phyloP scores from a whole-genome alignment of 2,888 invertebrate species.

The Stictocephala bisonia region DNA sequence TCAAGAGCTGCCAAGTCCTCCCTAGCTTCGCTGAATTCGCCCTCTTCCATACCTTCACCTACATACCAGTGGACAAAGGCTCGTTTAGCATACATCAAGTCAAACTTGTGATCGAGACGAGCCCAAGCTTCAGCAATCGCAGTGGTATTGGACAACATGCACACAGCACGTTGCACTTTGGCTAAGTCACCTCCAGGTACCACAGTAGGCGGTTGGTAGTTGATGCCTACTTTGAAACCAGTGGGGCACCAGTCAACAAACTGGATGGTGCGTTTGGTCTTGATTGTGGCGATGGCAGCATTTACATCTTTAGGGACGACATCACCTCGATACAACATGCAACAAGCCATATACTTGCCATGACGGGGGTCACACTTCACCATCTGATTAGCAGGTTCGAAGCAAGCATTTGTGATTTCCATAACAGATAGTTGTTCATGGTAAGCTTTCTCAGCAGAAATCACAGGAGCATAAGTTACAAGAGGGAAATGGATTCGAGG shows the following conservation, averaged over 20 bases:
- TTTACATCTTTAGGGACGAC: constrained; percentile 74
- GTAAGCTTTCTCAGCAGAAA: constrained; percentile 94
- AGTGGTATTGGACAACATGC: constrained; percentile 77
- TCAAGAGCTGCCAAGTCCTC: constrained; percentile 85
- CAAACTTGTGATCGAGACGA: constrained; percentile 75
- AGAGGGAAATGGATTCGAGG: constrained; percentile 96
- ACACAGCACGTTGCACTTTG: constrained; percentile 73
- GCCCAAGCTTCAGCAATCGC: constrained; percentile 77
- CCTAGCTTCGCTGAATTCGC: constrained; percentile 84
- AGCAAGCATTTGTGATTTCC: constrained; percentile 95
- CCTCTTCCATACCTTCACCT: constrained; percentile 87
- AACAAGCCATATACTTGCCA: constrained; percentile 77
- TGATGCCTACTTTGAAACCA: constrained; percentile 65
- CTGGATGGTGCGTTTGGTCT: constrained; percentile 70
- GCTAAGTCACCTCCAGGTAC: constrained; percentile 69
- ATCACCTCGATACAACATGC: constrained; percentile 70
- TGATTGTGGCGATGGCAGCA: constrained; percentile 70
- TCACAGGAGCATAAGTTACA: constrained; percentile 90
- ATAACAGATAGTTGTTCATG: constrained; percentile 92
- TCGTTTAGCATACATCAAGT: constrained; percentile 76
- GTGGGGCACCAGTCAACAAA: constrained; percentile 67
- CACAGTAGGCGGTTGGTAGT: constrained; percentile 67
- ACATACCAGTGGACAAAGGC: constrained; percentile 83
- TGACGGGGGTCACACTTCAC: constrained; percentile 93
- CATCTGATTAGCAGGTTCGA: constrained; percentile 97